These are phyloP conservation scores for Phthorimaea operculella DNA, from an alignment of 1,140 invertebrate species.

Conservation along the genomic window DNA sequence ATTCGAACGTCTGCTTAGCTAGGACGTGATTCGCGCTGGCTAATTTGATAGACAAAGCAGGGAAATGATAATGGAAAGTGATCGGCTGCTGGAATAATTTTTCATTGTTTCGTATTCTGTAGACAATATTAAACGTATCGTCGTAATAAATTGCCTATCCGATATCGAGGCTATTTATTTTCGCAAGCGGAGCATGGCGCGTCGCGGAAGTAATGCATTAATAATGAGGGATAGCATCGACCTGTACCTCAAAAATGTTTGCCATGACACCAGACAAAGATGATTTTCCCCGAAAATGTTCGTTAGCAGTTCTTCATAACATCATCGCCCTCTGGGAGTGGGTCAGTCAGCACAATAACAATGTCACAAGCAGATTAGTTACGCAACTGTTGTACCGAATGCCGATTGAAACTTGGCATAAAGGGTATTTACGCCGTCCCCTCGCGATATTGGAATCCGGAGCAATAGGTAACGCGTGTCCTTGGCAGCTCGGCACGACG, in stretches of 20 bases:
- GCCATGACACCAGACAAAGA: background rate
- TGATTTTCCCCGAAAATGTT: too few species aligned
- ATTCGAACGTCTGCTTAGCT: background rate
- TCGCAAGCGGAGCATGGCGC: conserved; percentile 14
- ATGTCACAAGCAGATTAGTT: conserved; percentile 7
- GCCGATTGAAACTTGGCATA: conserved; percentile 14
- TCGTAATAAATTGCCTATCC: background rate
- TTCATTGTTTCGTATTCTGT: background rate
- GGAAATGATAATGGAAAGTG: too few species aligned
- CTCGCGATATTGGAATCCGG: conserved; percentile 23
- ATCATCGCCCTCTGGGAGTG: too few species aligned
- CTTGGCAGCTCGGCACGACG: conserved; percentile 37
- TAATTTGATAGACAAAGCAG: too few species aligned
- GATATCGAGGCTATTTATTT: background rate
- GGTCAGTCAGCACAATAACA: background rate
- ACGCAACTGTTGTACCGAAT: conserved; percentile 12
- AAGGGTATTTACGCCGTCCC: conserved; percentile 9
- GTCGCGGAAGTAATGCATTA: conserved; percentile 25
- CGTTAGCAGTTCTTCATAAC: too few species aligned
- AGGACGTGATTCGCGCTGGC: too few species aligned
- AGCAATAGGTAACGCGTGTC: conserved; percentile 40
- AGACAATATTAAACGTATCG: background rate
- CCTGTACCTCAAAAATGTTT: background rate
- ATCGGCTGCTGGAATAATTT: too few species aligned
- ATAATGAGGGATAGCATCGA: conserved; percentile 18